Percentiles rank a stretch among this genome's conserved stretches.
Evolutionary conservation across 1,140 invertebrate genomes (phyloP).

Genomic region (Drosophila sproati): DNA sequence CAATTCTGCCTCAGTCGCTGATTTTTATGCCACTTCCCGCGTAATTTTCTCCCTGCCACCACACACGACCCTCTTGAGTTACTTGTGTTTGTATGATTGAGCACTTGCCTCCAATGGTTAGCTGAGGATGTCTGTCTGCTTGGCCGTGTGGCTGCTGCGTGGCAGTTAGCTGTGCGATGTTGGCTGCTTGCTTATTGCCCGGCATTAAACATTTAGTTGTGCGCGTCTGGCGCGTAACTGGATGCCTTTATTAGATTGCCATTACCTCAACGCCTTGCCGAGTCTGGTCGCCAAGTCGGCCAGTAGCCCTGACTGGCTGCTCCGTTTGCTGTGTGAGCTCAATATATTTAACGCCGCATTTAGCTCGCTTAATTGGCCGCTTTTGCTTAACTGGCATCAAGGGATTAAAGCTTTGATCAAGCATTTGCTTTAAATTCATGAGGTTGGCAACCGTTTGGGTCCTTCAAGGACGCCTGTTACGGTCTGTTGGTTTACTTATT

Average conservation of each 20-base stretch:
- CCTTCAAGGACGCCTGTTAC: constrained; percentile 52
- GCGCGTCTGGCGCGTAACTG: constrained; percentile 52
- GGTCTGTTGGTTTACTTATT: constrained; percentile 46
- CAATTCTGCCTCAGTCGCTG: constrained; percentile 64
- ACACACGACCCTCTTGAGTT: constrained; percentile 9
- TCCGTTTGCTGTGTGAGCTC: constrained; percentile 27
- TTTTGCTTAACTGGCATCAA: constrained; percentile 70
- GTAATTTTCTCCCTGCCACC: constrained; percentile 36
- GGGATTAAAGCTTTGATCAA: constrained; percentile 78
- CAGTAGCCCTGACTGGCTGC: background rate
- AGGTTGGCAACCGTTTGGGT: constrained; percentile 15
- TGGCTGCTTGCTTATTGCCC: constrained; percentile 56
- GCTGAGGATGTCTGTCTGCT: constrained; percentile 31
- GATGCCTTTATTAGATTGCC: constrained; percentile 65
- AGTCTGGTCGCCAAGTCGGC: background rate
- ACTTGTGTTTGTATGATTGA: constrained; percentile 68
- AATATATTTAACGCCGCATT: constrained; percentile 73
- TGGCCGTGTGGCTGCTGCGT: constrained; percentile 21
- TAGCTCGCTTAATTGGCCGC: constrained; percentile 75
- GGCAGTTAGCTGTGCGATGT: constrained; percentile 10
- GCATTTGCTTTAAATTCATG: constrained; percentile 75
- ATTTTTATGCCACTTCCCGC: constrained; percentile 72
- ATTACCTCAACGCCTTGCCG: constrained; percentile 26
- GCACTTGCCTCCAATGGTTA: constrained; percentile 46
- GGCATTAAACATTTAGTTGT: constrained; percentile 69